phyloP scores from a whole-genome alignment of 2,113 vertebrate species.

The Lepidothrix coronata region DNA sequence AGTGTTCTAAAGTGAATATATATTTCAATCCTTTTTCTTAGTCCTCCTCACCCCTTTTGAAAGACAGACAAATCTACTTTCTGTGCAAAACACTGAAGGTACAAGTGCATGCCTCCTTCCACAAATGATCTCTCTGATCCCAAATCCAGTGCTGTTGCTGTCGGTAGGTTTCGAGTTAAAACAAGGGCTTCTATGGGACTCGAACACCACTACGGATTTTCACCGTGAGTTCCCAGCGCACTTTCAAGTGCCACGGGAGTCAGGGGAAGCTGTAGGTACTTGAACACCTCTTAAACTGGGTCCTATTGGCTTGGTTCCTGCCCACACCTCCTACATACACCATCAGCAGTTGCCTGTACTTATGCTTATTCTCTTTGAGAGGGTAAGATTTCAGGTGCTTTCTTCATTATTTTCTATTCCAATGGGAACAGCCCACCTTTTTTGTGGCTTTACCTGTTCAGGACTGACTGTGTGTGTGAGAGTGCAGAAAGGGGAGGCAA shows the following conservation, averaged over 20 bases:
- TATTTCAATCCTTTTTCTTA: neutral
- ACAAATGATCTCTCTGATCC: neutral
- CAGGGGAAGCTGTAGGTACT: neutral
- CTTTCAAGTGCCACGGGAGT: neutral
- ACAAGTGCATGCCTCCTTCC: neutral
- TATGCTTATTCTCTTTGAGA: neutral
- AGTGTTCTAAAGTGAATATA: neutral
- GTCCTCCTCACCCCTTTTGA: neutral
- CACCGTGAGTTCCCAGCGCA: neutral
- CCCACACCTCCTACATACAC: accelerated
- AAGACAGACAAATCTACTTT: neutral
- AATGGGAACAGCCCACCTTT: neutral
- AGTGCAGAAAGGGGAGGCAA: neutral
- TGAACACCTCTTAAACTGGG: neutral
- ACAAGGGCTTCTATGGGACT: neutral
- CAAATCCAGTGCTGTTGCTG: neutral
- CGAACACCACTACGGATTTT: accelerated
- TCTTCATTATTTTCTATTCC: neutral
- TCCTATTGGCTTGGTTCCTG: neutral
- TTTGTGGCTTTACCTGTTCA: neutral
- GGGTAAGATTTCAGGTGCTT: neutral
- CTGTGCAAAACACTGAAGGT: neutral
- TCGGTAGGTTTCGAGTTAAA: neutral
- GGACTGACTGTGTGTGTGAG: too few relatives aligned
- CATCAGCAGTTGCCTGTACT: neutral